Conservation (phyloP, 2,797 vertebrate genomes). For the Acrossocheilus wenchowensis region DNA sequence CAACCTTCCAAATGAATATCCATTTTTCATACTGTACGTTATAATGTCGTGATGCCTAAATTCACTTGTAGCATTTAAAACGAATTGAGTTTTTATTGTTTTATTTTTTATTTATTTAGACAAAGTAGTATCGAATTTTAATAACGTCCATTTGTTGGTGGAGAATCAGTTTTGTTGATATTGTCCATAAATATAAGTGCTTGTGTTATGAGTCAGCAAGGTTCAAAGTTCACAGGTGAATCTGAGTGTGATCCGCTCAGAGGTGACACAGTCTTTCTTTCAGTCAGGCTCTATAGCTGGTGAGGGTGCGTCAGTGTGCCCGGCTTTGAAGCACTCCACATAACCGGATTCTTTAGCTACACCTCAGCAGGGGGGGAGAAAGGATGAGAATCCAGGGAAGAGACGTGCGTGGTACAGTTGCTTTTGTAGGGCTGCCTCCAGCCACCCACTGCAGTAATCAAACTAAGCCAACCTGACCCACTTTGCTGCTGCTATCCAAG, state of each 20-base stretch:
- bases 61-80: constrained; percentile 4
- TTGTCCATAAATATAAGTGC: not conserved
- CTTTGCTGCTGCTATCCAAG: constrained; percentile 67
- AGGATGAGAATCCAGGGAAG: constrained; percentile 50
- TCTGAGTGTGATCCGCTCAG: constrained; percentile 29
- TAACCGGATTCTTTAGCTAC: constrained; percentile 72
- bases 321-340: constrained; percentile 64
- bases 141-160: not conserved
- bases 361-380: constrained; percentile 63
- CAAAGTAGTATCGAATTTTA: not conserved
- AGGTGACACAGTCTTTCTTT: constrained; percentile 20
- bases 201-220: constrained; percentile 9
- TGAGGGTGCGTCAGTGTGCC: constrained; percentile 54
- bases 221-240: constrained; percentile 49
- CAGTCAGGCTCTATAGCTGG: constrained; percentile 37
- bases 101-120: not conserved
- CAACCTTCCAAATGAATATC: not conserved
- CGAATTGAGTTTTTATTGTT: not conserved
- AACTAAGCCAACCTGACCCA: constrained; percentile 71
- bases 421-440: constrained; percentile 63
- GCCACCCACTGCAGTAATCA: constrained; percentile 68
- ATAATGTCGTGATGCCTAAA: not conserved
- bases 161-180: not conserved
- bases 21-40: not conserved
- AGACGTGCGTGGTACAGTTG: constrained; percentile 47